phyloP scores from a whole-genome alignment of 2,797 vertebrate species.

The Apodemus agrarius region DNA sequence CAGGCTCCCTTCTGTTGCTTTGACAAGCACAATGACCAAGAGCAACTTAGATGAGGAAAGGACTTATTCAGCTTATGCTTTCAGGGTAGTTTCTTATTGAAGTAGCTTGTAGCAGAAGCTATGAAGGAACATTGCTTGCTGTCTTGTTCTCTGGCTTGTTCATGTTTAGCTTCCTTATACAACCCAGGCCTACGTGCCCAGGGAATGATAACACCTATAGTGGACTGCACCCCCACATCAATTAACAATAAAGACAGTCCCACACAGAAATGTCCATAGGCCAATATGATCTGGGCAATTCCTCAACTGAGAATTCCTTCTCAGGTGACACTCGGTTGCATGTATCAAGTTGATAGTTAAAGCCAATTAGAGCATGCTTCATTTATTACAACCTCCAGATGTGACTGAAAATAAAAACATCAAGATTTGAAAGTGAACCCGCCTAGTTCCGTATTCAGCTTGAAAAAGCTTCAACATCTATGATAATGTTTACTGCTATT shows the following conservation, averaged over 20 bases:
- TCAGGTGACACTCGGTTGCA: neutral
- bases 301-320: neutral
- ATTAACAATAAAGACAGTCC: neutral
- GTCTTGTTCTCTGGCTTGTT: neutral
- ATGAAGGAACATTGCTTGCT: neutral
- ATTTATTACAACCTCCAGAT: neutral
- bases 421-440: neutral
- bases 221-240: neutral
- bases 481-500: slow-evolving; percentile 13
- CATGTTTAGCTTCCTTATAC: neutral
- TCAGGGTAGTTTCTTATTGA: neutral
- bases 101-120: neutral
- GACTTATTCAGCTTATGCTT: neutral
- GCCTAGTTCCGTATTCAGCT: neutral
- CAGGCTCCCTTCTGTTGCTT: neutral
- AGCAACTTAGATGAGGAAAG: neutral
- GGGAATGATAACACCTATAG: neutral
- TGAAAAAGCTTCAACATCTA: slow-evolving; percentile 25
- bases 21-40: neutral
- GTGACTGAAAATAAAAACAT: neutral
- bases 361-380: neutral
- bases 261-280: neutral
- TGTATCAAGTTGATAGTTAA: neutral
- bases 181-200: neutral
- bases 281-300: neutral